Percentiles rank a stretch among this genome's conserved stretches.
Evolutionary conservation across 2,888 invertebrate species (phyloP).

Genomic region (Eristalinus aeneus): DNA sequence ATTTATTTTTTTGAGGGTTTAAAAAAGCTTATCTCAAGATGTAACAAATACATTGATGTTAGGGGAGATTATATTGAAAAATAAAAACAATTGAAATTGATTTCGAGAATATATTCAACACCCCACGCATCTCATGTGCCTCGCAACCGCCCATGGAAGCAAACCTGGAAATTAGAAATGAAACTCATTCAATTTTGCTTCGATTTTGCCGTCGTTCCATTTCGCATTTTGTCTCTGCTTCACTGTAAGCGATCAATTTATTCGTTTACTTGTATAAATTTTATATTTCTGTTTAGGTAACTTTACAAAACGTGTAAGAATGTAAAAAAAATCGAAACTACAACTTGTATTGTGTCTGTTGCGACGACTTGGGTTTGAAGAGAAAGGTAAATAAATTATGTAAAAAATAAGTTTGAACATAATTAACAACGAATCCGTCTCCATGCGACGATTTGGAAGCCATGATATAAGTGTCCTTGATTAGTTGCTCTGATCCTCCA

Average conservation of each 20-base stretch:
- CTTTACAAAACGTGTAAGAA: slow-evolving; percentile 49
- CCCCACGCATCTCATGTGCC: too few relatives aligned
- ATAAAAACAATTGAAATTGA: too few relatives aligned
- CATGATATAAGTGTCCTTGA: neutral
- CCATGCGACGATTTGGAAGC: slow-evolving; percentile 43
- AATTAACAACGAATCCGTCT: slow-evolving; percentile 19
- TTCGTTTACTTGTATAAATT: slow-evolving; percentile 10
- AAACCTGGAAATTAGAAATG: too few relatives aligned
- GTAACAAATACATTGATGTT: too few relatives aligned
- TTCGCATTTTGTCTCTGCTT: neutral
- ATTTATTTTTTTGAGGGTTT: too few relatives aligned
- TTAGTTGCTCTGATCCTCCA: slow-evolving; percentile 87
- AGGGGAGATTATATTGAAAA: too few relatives aligned
- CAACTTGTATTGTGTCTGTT: slow-evolving; percentile 8
- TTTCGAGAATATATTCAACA: too few relatives aligned
- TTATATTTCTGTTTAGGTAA: slow-evolving; percentile 29
- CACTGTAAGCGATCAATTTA: neutral
- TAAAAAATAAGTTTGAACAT: slow-evolving; percentile 29
- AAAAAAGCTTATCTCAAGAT: too few relatives aligned
- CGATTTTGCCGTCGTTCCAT: neutral
- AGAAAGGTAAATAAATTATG: slow-evolving; percentile 36
- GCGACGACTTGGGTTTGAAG: slow-evolving; percentile 18
- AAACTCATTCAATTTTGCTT: neutral
- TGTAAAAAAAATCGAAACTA: slow-evolving; percentile 48
- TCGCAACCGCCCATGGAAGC: too few relatives aligned